Percentiles rank a stretch among this genome's conserved stretches.
phyloP scores from a whole-genome alignment of 64 coral and sea anemone species.

The Acropora yongei region DNA sequence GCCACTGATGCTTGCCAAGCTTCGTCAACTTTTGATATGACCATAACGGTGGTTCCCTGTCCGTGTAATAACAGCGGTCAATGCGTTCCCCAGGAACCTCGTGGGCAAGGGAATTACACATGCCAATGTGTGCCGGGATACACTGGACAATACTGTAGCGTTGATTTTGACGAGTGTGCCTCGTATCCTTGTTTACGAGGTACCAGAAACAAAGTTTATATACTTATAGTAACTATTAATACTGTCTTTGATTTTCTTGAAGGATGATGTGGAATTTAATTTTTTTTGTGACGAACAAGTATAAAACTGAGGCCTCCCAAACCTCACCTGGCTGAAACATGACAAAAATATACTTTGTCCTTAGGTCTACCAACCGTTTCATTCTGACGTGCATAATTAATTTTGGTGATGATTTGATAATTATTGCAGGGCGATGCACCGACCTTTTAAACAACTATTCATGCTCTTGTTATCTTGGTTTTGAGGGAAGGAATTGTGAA shows the following conservation, averaged over 20 bases:
- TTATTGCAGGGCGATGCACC: neutral
- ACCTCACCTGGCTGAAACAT: no score
- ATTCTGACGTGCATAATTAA: neutral
- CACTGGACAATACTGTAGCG: conserved; percentile 23
- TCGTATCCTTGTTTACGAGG: conserved; percentile 37
- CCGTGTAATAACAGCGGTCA: conserved; percentile 35
- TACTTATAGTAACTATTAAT: neutral
- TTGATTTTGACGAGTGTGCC: conserved; percentile 23
- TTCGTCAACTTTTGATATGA: conserved; percentile 16
- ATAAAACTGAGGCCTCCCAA: no score
- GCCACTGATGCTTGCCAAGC: conserved; percentile 61
- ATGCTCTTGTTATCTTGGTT: conserved; percentile 19
- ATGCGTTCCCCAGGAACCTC: conserved; percentile 17
- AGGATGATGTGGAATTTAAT: neutral
- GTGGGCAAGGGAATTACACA: conserved; percentile 17
- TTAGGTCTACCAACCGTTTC: no score
- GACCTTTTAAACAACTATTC: conserved; percentile 23
- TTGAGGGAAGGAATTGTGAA: conserved; percentile 43
- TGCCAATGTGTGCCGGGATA: conserved; percentile 35
- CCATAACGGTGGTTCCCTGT: conserved; percentile 10
- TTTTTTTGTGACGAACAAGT: neutral
- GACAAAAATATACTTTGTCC: no score
- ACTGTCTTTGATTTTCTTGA: neutral
- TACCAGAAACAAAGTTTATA: neutral
- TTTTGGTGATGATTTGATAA: neutral